Evolutionary conservation across 2,888 invertebrate species (phyloP), one percentile per base, ranked within the genome.

Genomic region (Oxycera nigricornis): DNA sequence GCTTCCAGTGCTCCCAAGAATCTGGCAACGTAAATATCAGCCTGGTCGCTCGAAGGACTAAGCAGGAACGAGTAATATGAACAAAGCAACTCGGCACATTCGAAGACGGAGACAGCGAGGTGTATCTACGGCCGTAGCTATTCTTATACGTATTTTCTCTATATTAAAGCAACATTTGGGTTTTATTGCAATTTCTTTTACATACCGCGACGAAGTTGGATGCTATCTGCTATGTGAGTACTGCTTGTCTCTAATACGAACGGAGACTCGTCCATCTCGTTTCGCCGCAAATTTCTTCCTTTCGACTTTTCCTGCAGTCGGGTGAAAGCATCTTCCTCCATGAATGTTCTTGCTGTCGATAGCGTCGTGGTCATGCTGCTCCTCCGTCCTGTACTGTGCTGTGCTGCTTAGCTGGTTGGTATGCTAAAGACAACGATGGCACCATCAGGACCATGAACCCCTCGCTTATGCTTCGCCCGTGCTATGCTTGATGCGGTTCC

Each of bases 121-220:
- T 52, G 59, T 72, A 72, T 72, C 59, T 72, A 57, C 57, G 35
- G 14, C 24, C 20, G 22, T 52, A 52, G 35, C 67, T 22, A 24
- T 52, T 55, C 35, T 26, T 75, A n/a, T 75, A 75, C 72, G 52
- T 75, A 75, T 76, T 77, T 78, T 76, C 76, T 78, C 76, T 78
- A 77, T 77, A 77, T 78, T 77, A 78, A 78, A 77, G 78, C 75
- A 78, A 78, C 78, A 78, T 78, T 78, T 78, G 78, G 76, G 74
- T 78, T 78, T 78, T 78, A 78, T 78, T 78, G 77, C 78, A 78
- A 76, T 77, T 78, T 77, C 78, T 77, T 78, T 77, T 77, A 78
- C 77, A 78, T 77, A 75, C 76, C 74, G 77, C 76, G 76, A 67
- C 74, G 76, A 31, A 55, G 70, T 73, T 73, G 72, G 75, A 75